phyloP scores from a whole-genome alignment of 2,113 vertebrate species.

The Patagioenas fasciata region DNA sequence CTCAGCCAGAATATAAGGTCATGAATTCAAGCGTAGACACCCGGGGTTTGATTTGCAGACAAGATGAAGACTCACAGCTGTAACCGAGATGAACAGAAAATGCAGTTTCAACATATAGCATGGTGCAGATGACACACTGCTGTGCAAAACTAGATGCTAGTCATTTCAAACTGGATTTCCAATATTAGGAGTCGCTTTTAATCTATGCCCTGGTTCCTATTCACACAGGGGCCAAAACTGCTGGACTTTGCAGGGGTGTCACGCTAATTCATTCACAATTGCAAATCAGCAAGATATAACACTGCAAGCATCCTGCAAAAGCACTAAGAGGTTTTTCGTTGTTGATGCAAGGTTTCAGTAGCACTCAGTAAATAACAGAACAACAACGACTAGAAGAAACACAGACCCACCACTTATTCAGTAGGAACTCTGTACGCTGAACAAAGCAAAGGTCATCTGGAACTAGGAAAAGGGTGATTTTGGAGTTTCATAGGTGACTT shows the following conservation, averaged over 20 bases:
- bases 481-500: constrained; percentile 2
- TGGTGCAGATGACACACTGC: neutral
- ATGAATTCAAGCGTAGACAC: neutral
- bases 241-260: neutral
- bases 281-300: neutral
- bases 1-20: neutral
- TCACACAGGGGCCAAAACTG: neutral
- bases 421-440: neutral
- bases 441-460: neutral
- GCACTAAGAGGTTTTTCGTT: neutral
- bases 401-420: neutral
- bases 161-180: neutral
- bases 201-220: neutral
- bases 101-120: neutral
- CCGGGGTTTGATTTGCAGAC: neutral
- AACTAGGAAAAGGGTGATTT: neutral
- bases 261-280: neutral
- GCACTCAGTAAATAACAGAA: neutral
- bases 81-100: neutral
- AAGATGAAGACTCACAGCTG: neutral
- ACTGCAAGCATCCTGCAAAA: neutral
- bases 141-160: neutral
- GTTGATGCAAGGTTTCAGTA: neutral
- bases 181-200: neutral
- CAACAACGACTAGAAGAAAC: neutral